Conservation (phyloP, 1,140 invertebrate species). For the Zaprionus nigranus region DNA sequence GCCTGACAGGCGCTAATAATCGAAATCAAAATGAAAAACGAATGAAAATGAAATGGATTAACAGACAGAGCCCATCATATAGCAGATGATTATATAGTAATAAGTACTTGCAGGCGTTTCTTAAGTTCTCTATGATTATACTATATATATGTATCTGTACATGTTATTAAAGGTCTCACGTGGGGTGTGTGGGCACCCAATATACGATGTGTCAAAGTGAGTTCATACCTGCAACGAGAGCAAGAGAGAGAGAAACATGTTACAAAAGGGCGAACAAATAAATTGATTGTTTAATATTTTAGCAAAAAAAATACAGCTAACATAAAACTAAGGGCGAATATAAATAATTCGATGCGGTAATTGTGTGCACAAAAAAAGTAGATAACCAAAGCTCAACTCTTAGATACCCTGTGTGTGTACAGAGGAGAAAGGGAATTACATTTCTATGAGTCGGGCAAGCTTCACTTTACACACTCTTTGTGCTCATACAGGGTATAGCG, state of each 20-base stretch:
- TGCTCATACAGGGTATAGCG: constrained; percentile 3
- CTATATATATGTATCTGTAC: background rate
- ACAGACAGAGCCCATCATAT: constrained; percentile 20
- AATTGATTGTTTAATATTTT: constrained; percentile 44
- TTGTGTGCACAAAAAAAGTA: constrained; percentile 9
- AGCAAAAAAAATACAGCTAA: constrained; percentile 4
- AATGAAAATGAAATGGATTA: constrained; percentile 40
- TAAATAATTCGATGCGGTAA: constrained; percentile 32
- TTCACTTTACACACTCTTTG: background rate
- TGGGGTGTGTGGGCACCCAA: background rate
- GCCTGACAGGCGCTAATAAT: constrained; percentile 47
- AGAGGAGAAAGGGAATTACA: too few relatives aligned
- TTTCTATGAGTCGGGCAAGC: background rate
- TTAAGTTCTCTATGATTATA: constrained; percentile 28
- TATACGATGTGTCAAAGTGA: constrained; percentile 22
- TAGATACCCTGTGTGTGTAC: background rate
- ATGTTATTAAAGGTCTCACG: constrained; percentile 15
- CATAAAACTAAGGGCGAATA: background rate
- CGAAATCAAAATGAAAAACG: constrained; percentile 14
- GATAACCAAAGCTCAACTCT: background rate
- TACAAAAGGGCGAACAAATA: constrained; percentile 22
- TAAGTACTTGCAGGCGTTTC: background rate
- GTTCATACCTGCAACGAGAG: constrained; percentile 51
- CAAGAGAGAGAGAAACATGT: background rate
- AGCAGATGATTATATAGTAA: background rate